Conservation (phyloP, 2,797 vertebrate genomes). For the Heliangelus exortis region DNA sequence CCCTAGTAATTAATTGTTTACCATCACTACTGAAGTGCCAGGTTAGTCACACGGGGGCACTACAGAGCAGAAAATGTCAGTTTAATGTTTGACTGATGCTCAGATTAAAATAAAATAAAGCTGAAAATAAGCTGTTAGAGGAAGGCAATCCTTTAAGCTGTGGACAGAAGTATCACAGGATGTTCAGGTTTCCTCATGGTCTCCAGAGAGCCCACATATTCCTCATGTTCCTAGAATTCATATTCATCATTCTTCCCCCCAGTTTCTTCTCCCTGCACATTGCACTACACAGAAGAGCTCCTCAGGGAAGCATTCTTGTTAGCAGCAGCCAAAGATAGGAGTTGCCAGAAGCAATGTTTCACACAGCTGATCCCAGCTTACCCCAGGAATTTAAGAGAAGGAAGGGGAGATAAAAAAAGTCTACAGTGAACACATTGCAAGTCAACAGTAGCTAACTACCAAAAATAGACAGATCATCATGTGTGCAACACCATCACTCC, state of each 20-base stretch:
- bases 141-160: background rate
- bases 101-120: background rate
- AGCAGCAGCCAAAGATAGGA: constrained; percentile 16
- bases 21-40: background rate
- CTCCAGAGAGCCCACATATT: background rate
- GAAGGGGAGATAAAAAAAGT: background rate
- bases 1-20: background rate
- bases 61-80: background rate
- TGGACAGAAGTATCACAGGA: background rate
- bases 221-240: background rate
- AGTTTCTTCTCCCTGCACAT: background rate
- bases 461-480: background rate
- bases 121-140: background rate
- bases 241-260: background rate
- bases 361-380: background rate
- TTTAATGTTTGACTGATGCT: background rate
- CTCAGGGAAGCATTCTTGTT: background rate
- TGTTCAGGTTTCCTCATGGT: background rate
- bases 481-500: background rate
- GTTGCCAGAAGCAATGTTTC: constrained; percentile 37
- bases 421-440: background rate
- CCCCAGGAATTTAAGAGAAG: background rate
- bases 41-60: constrained; percentile 49
- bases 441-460: background rate
- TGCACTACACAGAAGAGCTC: background rate